These are phyloP conservation scores for Eurosta solidaginis DNA, from an alignment of 1,140 invertebrate genomes.

Conservation along the genomic window DNA sequence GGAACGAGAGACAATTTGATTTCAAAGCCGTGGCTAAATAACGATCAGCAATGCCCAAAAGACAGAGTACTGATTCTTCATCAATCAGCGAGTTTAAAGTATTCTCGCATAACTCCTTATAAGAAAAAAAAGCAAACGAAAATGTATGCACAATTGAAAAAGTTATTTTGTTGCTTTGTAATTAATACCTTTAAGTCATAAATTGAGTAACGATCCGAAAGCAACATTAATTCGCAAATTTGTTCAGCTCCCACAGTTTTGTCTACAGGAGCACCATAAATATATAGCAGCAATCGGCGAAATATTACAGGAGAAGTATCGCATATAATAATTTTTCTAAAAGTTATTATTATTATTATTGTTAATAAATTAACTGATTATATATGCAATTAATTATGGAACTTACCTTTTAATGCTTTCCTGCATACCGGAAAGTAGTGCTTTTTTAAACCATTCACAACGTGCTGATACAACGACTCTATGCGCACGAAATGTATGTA, in stretches of 20 bases:
- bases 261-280: conserved; percentile 68
- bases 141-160: background rate
- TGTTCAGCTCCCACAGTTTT: conserved; percentile 64
- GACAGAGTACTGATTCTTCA: conserved; percentile 68
- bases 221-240: conserved; percentile 68
- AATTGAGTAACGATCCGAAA: conserved; percentile 62
- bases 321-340: conserved; percentile 70
- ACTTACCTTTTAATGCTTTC: conserved; percentile 71
- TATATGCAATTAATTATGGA: background rate
- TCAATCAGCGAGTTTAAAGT: conserved; percentile 66
- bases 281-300: conserved; percentile 66
- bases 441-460: conserved; percentile 74
- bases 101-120: conserved; percentile 68
- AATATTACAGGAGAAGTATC: conserved; percentile 70
- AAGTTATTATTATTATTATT: background rate
- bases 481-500: conserved; percentile 64
- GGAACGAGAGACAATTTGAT: conserved; percentile 65
- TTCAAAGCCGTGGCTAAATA: conserved; percentile 67
- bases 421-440: conserved; percentile 72
- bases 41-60: conserved; percentile 71
- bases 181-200: conserved; percentile 50
- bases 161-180: background rate
- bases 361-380: background rate
- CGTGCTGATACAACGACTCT: conserved; percentile 69
- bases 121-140: conserved; percentile 1